Base-by-base conservation (phyloP, 2,888 invertebrate species). In the Callosobruchus maculatus region DNA sequence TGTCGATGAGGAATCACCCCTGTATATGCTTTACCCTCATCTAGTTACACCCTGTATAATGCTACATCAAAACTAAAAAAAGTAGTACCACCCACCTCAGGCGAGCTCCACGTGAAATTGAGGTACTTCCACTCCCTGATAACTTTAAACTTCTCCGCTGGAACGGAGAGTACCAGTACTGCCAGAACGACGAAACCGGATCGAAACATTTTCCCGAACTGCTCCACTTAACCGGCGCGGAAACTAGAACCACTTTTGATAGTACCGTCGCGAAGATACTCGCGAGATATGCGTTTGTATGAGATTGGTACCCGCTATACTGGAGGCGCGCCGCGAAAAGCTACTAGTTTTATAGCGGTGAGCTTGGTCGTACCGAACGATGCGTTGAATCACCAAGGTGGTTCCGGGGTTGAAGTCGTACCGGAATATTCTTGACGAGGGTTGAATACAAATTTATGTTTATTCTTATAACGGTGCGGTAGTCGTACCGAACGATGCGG, bases 61-160 rank as follows among this genome's bases (percentile, higher is more conserved):
- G 26, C 26, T 7, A 26, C 26, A 26, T 7, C n/a, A n/a, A n/a
- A 26, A 26, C 3, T 26, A 26, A 26, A 13, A 49, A 49, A 1
- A 49, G 49, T 18, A 49, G 49, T 49, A 49, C 49, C 49, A 49
- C 49, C 49, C 18, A 49, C 49, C 49, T 49, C 49, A 1, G 49
- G 49, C 49, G 49, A 49, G 13, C 49, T 49, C 93, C 93, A 94
- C 31, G 90, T 90, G 86, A 91, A 93, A 83, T 93, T 92, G 77
- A 93, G 87, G 77, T 89, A 89, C 83, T 90, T 91, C 94, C 94
- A 94, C 87, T 93, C 92, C 86, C 92, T 92, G 75, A 92, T 89
- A 49, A 93, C 93, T 75, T 90, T 89, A 85, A 94, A 93, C 83
- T 79, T 79, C 67, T 78, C 80, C 9, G 75, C 70, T 20, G 75